phyloP scores from a whole-genome alignment of 1,140 invertebrate species.

The Drosophila jambulina region DNA sequence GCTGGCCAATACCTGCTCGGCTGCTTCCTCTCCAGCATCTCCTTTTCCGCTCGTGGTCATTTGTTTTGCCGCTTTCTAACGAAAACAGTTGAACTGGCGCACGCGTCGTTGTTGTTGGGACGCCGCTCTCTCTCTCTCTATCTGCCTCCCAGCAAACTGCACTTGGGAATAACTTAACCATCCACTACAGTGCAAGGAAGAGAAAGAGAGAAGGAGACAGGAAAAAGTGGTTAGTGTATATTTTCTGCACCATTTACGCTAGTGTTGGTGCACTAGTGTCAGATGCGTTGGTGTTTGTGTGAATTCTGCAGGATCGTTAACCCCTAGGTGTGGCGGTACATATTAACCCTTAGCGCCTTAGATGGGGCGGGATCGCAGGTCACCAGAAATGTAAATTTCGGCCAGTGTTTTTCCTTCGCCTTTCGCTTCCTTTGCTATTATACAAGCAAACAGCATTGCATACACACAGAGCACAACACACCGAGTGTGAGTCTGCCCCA shows the following conservation, averaged over 20 bases:
- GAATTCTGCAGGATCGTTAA: slow-evolving; percentile 31
- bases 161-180: slow-evolving; percentile 26
- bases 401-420: slow-evolving; percentile 12
- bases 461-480: slow-evolving; percentile 16
- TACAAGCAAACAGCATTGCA: slow-evolving; percentile 29
- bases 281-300: slow-evolving; percentile 11
- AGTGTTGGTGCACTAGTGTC: slow-evolving; percentile 3
- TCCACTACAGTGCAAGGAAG: slow-evolving; percentile 21
- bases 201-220: slow-evolving; percentile 4
- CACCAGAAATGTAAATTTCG: background rate
- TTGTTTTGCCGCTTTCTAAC: slow-evolving; percentile 82
- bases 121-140: slow-evolving; percentile 9
- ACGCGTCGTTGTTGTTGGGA: slow-evolving; percentile 56
- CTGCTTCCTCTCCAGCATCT: slow-evolving; percentile 13
- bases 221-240: slow-evolving; percentile 32
- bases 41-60: slow-evolving; percentile 60
- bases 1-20: slow-evolving; percentile 61
- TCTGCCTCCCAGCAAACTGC: slow-evolving; percentile 12
- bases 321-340: slow-evolving; percentile 37
- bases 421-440: slow-evolving; percentile 26
- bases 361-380: slow-evolving; percentile 14
- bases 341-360: slow-evolving; percentile 20
- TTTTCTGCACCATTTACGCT: slow-evolving; percentile 10
- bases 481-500: slow-evolving; percentile 22
- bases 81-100: slow-evolving; percentile 81